These are phyloP conservation scores for Cheiracanthium punctorium DNA, from an alignment of 2,888 invertebrate species.

Conservation along the genomic window DNA sequence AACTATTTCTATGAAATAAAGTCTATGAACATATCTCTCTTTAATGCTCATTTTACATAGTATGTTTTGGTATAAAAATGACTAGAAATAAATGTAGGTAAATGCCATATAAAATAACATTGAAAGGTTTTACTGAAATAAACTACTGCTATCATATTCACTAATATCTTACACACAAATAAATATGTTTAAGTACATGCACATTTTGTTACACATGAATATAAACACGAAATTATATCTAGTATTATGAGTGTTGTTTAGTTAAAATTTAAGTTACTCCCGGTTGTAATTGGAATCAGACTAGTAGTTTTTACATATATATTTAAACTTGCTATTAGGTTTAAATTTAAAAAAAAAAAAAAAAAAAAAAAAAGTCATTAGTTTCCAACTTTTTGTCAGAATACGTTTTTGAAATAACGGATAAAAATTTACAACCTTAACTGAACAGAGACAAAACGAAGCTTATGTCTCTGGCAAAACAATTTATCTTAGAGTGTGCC, in stretches of 20 bases:
- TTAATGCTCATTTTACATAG: not conserved
- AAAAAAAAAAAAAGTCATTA: not conserved
- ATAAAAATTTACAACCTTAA: conserved; percentile 6
- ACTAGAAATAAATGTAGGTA: not conserved
- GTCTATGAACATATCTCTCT: not conserved
- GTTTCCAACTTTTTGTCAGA: not conserved
- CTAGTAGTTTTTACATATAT: no score
- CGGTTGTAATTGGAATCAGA: no score
- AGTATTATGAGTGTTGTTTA: no score
- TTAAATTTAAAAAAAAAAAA: no score
- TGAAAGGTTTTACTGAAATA: not conserved
- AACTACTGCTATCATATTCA: not conserved
- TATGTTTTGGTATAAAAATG: not conserved
- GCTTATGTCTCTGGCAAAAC: no score
- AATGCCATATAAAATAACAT: not conserved
- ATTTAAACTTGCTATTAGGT: not conserved
- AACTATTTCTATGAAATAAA: not conserved
- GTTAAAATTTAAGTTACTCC: no score
- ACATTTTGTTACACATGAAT: no score
- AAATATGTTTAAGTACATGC: not conserved
- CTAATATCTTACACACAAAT: not conserved
- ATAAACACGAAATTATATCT: no score
- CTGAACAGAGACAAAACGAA: no score
- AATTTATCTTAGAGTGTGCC: conserved; percentile 69
- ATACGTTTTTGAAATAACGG: not conserved